phyloP scores from a whole-genome alignment of 2,888 invertebrate species.

The Mimachlamys varia region DNA sequence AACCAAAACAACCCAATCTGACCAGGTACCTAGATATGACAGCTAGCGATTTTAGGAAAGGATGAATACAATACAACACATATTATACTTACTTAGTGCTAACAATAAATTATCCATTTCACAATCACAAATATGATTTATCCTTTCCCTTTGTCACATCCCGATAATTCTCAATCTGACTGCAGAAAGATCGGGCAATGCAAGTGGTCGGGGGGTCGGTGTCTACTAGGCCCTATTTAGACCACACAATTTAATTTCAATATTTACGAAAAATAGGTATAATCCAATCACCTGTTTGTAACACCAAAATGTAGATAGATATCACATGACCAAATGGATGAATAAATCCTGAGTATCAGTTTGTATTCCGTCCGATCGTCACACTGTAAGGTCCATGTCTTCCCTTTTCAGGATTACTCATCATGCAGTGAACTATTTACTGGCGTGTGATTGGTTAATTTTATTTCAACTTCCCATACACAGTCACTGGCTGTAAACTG shows the following conservation, averaged over 20 bases:
- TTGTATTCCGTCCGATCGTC: neutral
- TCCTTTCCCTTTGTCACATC: slow-evolving; percentile 31
- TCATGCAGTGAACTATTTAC: slow-evolving; percentile 30
- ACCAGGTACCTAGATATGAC: neutral
- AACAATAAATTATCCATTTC: slow-evolving; percentile 20
- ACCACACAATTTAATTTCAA: neutral
- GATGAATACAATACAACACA: neutral
- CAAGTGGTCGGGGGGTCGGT: neutral
- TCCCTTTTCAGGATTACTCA: slow-evolving; percentile 33
- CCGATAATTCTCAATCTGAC: neutral
- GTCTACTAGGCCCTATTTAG: neutral
- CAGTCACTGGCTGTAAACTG: neutral
- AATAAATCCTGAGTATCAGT: neutral
- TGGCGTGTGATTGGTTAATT: slow-evolving; percentile 22
- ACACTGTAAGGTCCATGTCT: neutral
- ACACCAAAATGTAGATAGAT: neutral
- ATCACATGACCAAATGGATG: neutral
- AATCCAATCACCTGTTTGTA: neutral
- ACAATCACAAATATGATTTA: neutral
- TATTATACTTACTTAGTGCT: neutral
- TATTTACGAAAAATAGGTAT: neutral
- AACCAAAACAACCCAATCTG: neutral
- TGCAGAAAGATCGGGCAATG: no score
- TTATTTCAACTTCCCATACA: slow-evolving; percentile 30
- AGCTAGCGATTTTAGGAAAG: neutral